Evolutionary conservation across 2,797 vertebrate species (phyloP), one percentile per base, ranked within the genome.

Genomic region (Characodon lateralis): DNA sequence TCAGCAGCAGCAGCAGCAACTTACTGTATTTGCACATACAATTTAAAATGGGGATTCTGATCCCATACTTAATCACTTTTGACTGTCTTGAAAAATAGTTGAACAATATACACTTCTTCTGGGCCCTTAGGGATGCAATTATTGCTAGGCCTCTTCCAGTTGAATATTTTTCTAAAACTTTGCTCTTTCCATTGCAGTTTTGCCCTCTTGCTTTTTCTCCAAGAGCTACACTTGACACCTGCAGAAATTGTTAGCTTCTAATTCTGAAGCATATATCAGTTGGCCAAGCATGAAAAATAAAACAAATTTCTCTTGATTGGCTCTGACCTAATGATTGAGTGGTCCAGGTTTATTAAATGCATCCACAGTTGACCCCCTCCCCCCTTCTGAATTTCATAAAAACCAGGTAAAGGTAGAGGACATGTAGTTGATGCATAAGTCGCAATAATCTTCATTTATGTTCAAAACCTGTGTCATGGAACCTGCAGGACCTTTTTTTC

Each of bases 1-100:
- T 91, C 92, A 84, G 77, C 78, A 88, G 84, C 80, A 88, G 84
- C 80, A 35, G 84, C 80, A 10, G 7, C 39, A n/a, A 7, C 18
- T 20, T 18, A 10, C 77, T 69, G 16, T 26, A 41, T 76, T 51
- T 35, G 22, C 72, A 81, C 72, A 50, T 51, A 43, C 74, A 83
- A 84, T 56, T 74, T 13, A 48, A 75, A 82, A 39, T 83, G 69
- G 63, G 2, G 53, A 73, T 81, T 76, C 77, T 1, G 65, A 78
- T 83, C 77, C 76, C 68, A 74, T 14, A n/a, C 75, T 71, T 73
- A 71, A 20, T 41, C 0, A 35, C 35, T 74, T 50, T 80, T 85
- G 51, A 14, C 51, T 20, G 35, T 41, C 20, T 22, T 41, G 18
- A 66, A 18, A 24, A 68, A n/a, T 46, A 46, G 35, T 35, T 35